Base-by-base conservation (phyloP, 64 coral and sea anemone species). In the Montipora foliosa region DNA sequence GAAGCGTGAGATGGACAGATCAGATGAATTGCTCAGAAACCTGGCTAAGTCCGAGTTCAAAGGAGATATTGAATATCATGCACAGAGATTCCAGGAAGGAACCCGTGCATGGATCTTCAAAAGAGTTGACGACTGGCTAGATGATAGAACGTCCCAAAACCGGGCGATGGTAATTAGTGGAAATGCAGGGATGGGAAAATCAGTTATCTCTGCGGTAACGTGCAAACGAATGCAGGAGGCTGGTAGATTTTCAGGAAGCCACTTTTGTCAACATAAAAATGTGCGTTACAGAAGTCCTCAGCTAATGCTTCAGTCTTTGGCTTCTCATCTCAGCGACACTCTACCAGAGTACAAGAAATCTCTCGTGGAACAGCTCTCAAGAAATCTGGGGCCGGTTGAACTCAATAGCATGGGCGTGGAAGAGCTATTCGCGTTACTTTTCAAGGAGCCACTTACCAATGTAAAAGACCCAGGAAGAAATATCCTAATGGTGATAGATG, bases 181-280 rank as follows among this genome's bases (percentile, higher is more conserved):
- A 22, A 22, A 22, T 22, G 22, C 22, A 22, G 22, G 22, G 22
- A 22, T 22, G 22, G 22, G 22, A 22, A 22, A 22, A 22, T 22
- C 22, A 22, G 22, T 22, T 22, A 22, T 22, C 22, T 22, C 22
- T 22, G 22, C 22, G 22, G 22, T 22, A 22, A 22, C 22, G 22
- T 22, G 22, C 22, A 22, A 22, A 22, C 22, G 22, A 22, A 22
- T 22, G 22, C 22, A 22, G 22, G 22, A 22, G 22, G 21, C 83
- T 4, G 75, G 75, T 58, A n/a, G 67, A 59, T 82, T 95, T 22
- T 89, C 79, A 17, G 94, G 70, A 24, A 87, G 94, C 67, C 94
- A 95, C 24, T 95, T 95, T 19, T 82, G 90, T 87, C 94, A 95
- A 49, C 89, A 91, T 17, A 71, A 80, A 17, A 95, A 87, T 64